Evolutionary conservation across 2,113 vertebrate species (phyloP).

Genomic region (Machaerirhynchus nigripectus): DNA sequence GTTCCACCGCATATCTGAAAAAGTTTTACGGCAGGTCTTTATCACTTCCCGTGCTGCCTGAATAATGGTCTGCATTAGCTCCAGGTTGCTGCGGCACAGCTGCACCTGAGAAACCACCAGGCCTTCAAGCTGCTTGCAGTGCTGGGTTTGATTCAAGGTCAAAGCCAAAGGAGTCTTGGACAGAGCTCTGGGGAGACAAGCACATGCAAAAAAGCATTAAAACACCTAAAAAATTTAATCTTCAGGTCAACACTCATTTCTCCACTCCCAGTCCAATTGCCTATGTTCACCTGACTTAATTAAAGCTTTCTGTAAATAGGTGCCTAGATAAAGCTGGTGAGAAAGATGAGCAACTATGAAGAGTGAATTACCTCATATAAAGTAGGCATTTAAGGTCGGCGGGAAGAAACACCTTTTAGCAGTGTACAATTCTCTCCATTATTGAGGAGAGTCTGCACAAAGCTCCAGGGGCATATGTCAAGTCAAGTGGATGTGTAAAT

Average conservation of each 20-base stretch:
- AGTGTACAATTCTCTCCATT: not conserved
- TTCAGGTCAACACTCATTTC: not conserved
- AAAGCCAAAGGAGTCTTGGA: slow-evolving; percentile 82
- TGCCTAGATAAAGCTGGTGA: not conserved
- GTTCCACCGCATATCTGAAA: slow-evolving; percentile 97
- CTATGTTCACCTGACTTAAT: not conserved
- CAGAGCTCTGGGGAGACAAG: slow-evolving; percentile 78
- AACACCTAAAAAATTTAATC: not conserved
- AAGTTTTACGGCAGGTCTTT: slow-evolving; percentile 93
- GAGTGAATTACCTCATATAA: not conserved
- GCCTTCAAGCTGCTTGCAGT: slow-evolving; percentile 92
- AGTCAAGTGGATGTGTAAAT: not conserved
- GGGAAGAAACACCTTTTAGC: not conserved
- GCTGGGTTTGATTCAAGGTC: slow-evolving; percentile 92
- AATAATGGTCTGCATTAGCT: slow-evolving; percentile 94
- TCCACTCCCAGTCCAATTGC: not conserved
- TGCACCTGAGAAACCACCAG: slow-evolving; percentile 94
- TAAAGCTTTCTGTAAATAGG: not conserved
- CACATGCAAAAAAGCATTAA: not conserved
- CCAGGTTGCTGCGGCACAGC: slow-evolving; percentile 95
- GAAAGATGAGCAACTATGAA: not conserved
- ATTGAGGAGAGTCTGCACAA: not conserved
- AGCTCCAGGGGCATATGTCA: not conserved
- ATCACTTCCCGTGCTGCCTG: slow-evolving; percentile 90
- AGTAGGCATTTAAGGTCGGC: not conserved